Evolutionary conservation across 1,140 invertebrate species (phyloP).

Genomic region (Drosophila miranda): DNA sequence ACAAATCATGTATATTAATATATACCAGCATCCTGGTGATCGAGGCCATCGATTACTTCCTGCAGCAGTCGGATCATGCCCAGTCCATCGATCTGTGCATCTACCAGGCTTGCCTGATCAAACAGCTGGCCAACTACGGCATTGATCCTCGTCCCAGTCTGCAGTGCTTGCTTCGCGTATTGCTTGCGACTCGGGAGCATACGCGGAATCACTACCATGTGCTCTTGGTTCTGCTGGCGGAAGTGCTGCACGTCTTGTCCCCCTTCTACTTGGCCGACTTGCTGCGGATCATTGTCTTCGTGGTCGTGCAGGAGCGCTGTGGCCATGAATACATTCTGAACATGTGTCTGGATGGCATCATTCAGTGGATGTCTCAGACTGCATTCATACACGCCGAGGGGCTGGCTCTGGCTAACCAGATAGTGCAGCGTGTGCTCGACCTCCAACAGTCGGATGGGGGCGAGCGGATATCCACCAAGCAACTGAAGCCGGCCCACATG

Average conservation of each 20-base stretch:
- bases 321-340: slow-evolving; percentile 82
- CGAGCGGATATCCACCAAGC: slow-evolving; percentile 48
- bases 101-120: no score
- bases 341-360: slow-evolving; percentile 82
- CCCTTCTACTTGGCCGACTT: slow-evolving; percentile 82
- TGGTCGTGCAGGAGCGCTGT: slow-evolving; percentile 76
- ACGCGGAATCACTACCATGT: no score
- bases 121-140: no score
- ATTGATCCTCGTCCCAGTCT: no score
- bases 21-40: no score
- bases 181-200: no score
- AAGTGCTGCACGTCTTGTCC: slow-evolving; percentile 82
- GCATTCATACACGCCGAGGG: slow-evolving; percentile 83
- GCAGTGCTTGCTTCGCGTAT: no score
- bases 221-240: slow-evolving; percentile 82
- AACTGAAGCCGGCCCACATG: slow-evolving; percentile 58
- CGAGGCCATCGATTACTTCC: no score
- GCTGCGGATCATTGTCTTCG: slow-evolving; percentile 72
- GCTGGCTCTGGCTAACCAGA: slow-evolving; percentile 67
- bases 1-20: no score
- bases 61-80: no score
- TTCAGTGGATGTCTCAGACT: slow-evolving; percentile 85
- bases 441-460: slow-evolving; percentile 16
- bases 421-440: slow-evolving; percentile 66
- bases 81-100: no score